Conservation (phyloP, 2,797 vertebrate genomes). For the Anableps anableps region DNA sequence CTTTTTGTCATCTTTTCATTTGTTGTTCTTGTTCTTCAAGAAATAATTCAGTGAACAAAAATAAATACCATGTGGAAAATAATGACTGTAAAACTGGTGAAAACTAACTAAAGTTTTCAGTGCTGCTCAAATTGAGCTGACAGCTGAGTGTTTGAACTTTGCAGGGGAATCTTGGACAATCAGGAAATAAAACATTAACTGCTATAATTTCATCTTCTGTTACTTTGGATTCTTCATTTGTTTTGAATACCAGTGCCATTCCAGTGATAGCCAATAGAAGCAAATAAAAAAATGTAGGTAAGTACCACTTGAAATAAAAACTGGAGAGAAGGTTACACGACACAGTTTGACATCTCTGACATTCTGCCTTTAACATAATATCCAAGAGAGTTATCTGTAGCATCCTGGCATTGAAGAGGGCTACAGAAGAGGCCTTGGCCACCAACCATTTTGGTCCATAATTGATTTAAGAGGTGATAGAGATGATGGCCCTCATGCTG, state of each 20-base stretch:
- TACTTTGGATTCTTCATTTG: background rate
- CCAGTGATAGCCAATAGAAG: background rate
- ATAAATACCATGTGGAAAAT: background rate
- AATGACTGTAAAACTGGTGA: background rate
- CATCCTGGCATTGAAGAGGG: constrained; percentile 51
- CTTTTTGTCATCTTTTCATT: background rate
- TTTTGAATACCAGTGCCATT: background rate
- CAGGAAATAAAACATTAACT: background rate
- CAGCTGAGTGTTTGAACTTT: background rate
- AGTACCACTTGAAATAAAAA: constrained; percentile 1
- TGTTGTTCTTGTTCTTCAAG: background rate
- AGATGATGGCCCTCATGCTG: constrained; percentile 55
- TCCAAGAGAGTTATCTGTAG: constrained; percentile 27
- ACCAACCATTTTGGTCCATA: constrained; percentile 64
- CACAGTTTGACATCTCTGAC: constrained; percentile 15
- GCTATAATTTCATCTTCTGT: background rate
- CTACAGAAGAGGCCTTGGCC: constrained; percentile 48
- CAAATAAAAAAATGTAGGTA: background rate
- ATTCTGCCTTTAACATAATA: constrained; percentile 17
- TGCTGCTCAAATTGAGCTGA: background rate
- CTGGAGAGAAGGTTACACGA: constrained; percentile 18
- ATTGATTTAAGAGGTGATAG: constrained; percentile 74
- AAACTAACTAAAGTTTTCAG: background rate
- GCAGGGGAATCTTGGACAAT: background rate
- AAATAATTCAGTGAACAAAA: background rate